Evolutionary conservation across 2,797 vertebrate genomes (phyloP).

Genomic region (Onychomys arenicola): DNA sequence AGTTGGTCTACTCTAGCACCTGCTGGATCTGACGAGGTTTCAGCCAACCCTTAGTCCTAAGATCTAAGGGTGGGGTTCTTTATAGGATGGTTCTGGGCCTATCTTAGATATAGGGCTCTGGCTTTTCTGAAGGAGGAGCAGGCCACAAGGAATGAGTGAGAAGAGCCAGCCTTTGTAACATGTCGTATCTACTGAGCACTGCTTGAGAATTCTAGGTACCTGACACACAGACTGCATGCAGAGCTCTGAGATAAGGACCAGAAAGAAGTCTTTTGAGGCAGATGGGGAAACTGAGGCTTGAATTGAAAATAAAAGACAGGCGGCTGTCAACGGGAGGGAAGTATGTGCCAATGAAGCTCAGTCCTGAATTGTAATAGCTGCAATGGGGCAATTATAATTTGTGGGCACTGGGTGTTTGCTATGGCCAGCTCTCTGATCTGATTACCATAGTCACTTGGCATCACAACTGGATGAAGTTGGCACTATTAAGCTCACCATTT

Average conservation of each 20-base stretch:
- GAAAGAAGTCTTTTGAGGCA: neutral
- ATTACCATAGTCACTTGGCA: neutral
- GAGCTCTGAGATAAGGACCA: neutral
- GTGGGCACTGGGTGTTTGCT: neutral
- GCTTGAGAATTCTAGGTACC: neutral
- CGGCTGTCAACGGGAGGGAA: neutral
- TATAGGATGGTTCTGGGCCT: neutral
- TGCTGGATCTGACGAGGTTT: neutral
- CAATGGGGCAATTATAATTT: neutral
- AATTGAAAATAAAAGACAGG: neutral
- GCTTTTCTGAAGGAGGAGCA: neutral
- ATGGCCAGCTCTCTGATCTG: neutral
- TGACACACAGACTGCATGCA: neutral
- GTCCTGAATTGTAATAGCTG: neutral
- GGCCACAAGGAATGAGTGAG: neutral
- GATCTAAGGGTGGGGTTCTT: neutral
- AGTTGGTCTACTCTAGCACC: neutral
- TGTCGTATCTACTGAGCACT: too few relatives aligned
- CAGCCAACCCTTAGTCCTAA: neutral
- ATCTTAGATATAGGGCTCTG: neutral
- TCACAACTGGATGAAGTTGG: neutral
- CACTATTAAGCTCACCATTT: neutral
- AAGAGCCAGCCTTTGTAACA: neutral
- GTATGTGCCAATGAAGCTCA: neutral
- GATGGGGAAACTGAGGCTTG: neutral